A percentile compares a stretch with the other conserved stretches of the same genome.
Evolutionary conservation across 2,797 vertebrate genomes (phyloP).

Genomic region (Enteromius trimaculatus): DNA sequence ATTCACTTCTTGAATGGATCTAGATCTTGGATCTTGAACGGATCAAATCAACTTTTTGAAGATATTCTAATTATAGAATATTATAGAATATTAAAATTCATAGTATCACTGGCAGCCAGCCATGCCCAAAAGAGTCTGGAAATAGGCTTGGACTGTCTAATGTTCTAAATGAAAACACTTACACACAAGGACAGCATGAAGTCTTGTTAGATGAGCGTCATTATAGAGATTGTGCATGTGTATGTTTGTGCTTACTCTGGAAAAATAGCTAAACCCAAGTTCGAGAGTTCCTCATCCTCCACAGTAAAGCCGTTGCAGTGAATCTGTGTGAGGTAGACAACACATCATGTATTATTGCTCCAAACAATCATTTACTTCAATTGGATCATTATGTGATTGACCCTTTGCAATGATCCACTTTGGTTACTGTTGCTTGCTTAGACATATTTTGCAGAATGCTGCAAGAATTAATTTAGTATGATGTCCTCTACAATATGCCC

Average conservation of each 20-base stretch:
- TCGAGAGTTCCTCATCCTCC: conserved; percentile 94
- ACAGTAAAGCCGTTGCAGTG: conserved; percentile 97
- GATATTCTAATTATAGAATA: no score
- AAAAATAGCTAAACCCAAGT: conserved; percentile 91
- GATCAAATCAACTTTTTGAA: no score
- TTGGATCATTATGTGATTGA: background rate
- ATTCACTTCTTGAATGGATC: no score
- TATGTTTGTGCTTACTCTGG: conserved; percentile 84
- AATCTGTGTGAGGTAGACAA: conserved; percentile 75
- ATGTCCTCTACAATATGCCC: background rate
- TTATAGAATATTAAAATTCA: no score
- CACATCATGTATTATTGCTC: background rate
- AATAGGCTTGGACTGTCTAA: background rate
- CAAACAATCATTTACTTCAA: background rate
- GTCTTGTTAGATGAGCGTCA: background rate
- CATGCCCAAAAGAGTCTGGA: background rate
- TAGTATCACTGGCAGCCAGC: background rate
- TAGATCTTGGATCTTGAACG: no score
- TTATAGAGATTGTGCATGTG: background rate
- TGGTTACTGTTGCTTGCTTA: background rate
- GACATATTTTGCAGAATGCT: background rate
- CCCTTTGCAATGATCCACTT: background rate
- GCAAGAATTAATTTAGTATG: background rate
- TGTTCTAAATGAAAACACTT: background rate
- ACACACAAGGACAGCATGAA: background rate